phyloP scores from a whole-genome alignment of 2,113 vertebrate species.

The Ptilonorhynchus violaceus region DNA sequence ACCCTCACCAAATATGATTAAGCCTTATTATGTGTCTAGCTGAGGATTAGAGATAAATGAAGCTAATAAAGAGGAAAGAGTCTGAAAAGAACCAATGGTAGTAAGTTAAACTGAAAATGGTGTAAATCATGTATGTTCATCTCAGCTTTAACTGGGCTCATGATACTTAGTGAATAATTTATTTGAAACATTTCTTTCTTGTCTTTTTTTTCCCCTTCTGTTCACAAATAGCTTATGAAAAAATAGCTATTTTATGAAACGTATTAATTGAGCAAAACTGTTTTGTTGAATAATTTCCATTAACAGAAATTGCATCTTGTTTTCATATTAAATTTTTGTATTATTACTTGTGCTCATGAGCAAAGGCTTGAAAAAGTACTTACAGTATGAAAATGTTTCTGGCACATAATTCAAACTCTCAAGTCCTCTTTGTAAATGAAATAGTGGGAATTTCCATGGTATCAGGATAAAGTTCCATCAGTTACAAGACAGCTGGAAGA shows the following conservation, averaged over 20 bases:
- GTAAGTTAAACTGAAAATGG: background rate
- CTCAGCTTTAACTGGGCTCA: background rate
- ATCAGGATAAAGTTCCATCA: background rate
- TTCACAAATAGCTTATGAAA: background rate
- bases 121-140: background rate
- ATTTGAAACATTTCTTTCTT: background rate
- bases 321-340: background rate
- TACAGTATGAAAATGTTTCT: background rate
- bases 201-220: rapidly evolving
- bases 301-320: background rate
- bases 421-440: background rate
- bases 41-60: background rate
- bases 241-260: background rate
- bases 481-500: background rate
- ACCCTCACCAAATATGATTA: background rate
- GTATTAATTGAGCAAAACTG: background rate
- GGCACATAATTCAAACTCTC: background rate
- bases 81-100: background rate
- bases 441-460: background rate
- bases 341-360: background rate
- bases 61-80: background rate
- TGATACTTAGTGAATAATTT: background rate
- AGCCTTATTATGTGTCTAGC: background rate
- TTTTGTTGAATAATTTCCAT: background rate
- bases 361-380: background rate